Evolutionary conservation across 2,888 invertebrate species (phyloP), one percentile per base, ranked within the genome.

Genomic region (Watsonalla cultraria): DNA sequence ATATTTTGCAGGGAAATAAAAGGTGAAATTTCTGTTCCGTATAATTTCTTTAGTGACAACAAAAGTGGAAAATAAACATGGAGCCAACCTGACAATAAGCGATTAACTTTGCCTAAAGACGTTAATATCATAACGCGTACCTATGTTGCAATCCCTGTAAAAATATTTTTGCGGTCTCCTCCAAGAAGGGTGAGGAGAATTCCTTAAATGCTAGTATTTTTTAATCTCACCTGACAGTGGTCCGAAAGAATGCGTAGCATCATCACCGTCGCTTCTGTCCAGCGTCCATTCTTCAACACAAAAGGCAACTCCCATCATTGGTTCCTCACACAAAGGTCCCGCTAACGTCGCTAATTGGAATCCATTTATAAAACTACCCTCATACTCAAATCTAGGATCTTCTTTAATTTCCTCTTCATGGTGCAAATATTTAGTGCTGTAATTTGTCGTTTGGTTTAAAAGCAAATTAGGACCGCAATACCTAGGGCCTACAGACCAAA

Each of bases 271-370:
- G 9, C 68, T 72, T 50, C 79, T 74, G 45, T 91, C 90, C 45
- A 95, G 78, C 0, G 88, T 91, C 96, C 98, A 99, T 64, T 96
- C 95, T 68, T 97, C 96, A 1, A 99, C 92, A 53, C 96, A 91
- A 86, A 99, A 98, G 14, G 95, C 96, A 0, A 99, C 97, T 0
- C 99, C 99, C 90, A 95, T 96, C 95, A 99, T 95, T 2, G 98
- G 98, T 77, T 99, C 99, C 71, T 98, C 98, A 84, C 99, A 99
- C 47, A 99, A 82, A 0, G 99, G 99, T 0, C 99, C 99, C 46
- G 97, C 94, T 53, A 95, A 84, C 34, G 97, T 94, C 6, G 96
- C 96, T 82, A 97, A 83, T 92, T 97, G 96, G 84, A 98, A 95
- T 7, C 97, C 97, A 84, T 96, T 96, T 5, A 97, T 92, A 76